A percentile compares a stretch with the other conserved stretches of the same genome.
Evolutionary conservation across 2,113 vertebrate species (phyloP).

Genomic region (Hyla sarda): DNA sequence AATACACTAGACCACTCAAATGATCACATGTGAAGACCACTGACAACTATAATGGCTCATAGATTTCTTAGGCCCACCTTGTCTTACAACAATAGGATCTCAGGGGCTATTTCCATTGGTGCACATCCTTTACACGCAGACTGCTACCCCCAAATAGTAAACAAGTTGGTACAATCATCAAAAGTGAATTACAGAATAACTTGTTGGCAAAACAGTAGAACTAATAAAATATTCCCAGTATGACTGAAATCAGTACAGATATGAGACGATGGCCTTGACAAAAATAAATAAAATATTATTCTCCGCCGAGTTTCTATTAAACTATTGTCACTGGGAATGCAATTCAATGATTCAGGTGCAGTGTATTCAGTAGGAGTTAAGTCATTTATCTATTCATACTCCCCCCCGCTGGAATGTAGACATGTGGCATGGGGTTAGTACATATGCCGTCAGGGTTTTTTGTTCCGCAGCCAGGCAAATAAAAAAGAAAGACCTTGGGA

Average conservation of each 20-base stretch:
- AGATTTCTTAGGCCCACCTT: too few relatives aligned
- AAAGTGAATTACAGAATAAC: neutral
- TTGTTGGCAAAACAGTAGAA: neutral
- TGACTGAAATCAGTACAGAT: neutral
- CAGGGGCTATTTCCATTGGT: neutral
- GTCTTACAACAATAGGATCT: too few relatives aligned
- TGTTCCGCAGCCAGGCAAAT: slow-evolving; percentile 24
- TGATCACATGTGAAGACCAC: too few relatives aligned
- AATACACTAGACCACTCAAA: too few relatives aligned
- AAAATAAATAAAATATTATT: neutral
- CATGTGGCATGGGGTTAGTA: neutral
- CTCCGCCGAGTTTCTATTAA: neutral
- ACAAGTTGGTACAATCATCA: neutral
- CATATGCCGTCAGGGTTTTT: neutral
- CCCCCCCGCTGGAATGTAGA: slow-evolving; percentile 2
- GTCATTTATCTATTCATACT: slow-evolving; percentile 8
- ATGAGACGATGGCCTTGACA: slow-evolving; percentile 2
- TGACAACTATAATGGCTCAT: too few relatives aligned
- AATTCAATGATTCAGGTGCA: neutral
- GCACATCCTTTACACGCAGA: neutral
- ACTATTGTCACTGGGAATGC: neutral
- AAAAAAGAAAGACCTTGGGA: slow-evolving; percentile 24
- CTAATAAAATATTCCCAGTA: neutral
- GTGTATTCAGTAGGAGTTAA: neutral
- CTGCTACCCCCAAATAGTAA: neutral